phyloP scores from a whole-genome alignment of 1,140 invertebrate species.

The Parapsyche elsis region DNA sequence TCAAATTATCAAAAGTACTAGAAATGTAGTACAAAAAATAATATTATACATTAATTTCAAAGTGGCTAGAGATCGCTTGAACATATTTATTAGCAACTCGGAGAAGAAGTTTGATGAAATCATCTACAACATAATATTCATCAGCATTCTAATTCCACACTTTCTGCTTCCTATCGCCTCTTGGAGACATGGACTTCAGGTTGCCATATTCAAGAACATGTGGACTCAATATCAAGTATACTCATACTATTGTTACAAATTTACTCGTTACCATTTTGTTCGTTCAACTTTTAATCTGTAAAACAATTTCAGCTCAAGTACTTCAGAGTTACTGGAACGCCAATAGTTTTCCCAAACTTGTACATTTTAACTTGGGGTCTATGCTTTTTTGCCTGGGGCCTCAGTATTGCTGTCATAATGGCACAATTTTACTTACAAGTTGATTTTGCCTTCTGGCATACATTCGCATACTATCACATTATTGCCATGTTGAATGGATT shows the following conservation, averaged over 20 bases:
- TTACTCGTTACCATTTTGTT: too few relatives aligned
- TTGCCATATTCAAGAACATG: slow-evolving; percentile 79
- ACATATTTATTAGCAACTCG: slow-evolving; percentile 67
- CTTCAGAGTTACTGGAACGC: slow-evolving; percentile 71
- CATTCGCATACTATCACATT: slow-evolving; percentile 76
- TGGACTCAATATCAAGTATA: slow-evolving; percentile 78
- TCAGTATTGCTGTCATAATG: slow-evolving; percentile 71
- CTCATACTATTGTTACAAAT: too few relatives aligned
- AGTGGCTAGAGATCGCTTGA: slow-evolving; percentile 58
- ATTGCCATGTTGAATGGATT: slow-evolving; percentile 77
- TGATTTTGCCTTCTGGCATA: slow-evolving; percentile 75
- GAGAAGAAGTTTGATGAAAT: slow-evolving; percentile 77
- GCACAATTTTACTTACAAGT: slow-evolving; percentile 75
- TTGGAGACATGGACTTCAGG: slow-evolving; percentile 74
- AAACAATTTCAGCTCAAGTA: slow-evolving; percentile 73
- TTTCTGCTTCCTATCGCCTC: slow-evolving; percentile 75
- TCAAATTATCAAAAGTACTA: neutral
- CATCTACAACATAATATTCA: slow-evolving; percentile 76
- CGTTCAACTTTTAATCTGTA: too few relatives aligned
- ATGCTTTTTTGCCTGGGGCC: slow-evolving; percentile 72
- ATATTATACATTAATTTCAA: neutral
- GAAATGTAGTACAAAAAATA: neutral
- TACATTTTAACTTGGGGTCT: slow-evolving; percentile 70
- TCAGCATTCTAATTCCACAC: slow-evolving; percentile 76
- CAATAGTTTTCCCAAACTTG: slow-evolving; percentile 73